A percentile compares a stretch with the other conserved stretches of the same genome.
Conservation (phyloP, 2,113 vertebrate genomes). For the Rhombomys opimus region DNA sequence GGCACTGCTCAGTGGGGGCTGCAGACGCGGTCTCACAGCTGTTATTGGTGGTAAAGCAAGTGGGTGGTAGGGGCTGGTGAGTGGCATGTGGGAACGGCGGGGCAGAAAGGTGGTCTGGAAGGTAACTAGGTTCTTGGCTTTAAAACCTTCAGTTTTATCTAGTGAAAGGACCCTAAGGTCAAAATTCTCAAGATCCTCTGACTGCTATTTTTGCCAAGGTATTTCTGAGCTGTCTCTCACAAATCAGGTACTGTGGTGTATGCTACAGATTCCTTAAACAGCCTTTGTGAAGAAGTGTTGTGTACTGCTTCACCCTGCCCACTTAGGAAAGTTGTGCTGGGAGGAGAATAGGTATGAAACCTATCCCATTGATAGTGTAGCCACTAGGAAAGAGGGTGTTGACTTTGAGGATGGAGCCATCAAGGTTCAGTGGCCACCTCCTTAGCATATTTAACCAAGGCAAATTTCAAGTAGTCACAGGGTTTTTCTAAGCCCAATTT, state of each 20-base stretch:
- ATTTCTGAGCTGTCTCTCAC: background rate
- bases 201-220: background rate
- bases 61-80: background rate
- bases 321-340: background rate
- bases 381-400: background rate
- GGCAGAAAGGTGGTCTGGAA: background rate
- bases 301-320: background rate
- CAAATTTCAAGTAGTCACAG: background rate
- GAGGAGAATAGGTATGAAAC: background rate
- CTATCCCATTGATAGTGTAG: background rate
- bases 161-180: conserved; percentile 4
- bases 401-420: background rate
- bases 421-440: background rate
- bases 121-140: background rate
- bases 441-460: background rate
- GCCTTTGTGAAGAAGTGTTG: background rate
- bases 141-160: background rate
- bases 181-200: background rate
- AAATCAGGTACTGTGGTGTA: background rate
- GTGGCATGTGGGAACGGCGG: background rate
- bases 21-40: background rate
- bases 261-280: background rate
- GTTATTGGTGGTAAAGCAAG: background rate
- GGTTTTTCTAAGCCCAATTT: background rate
- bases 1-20: background rate